Base-by-base conservation (phyloP, 2,113 vertebrate species). In the Tauraco erythrolophus region DNA sequence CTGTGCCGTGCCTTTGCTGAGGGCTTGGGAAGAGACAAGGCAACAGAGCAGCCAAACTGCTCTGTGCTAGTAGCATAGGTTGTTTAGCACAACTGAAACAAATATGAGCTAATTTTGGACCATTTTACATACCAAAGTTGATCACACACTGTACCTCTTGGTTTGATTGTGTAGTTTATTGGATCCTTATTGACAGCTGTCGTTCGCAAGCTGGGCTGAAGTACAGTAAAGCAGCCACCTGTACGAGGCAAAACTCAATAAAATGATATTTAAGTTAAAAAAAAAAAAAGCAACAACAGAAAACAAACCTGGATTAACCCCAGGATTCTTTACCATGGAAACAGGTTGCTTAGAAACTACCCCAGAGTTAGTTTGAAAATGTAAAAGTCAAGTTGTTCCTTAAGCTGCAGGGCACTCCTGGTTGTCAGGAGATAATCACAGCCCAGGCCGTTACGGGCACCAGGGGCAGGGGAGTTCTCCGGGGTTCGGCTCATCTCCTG, bases 321-420 rank as follows among this genome's bases (percentile, higher is more conserved):
- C 79, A 94, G 97, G 97, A 96, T 97, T 97, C 97, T 98, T 98
- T 97, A 96, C 98, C 97, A 98, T 98, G 98, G 98, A 98, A 98
- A 98, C 98, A 88, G 98, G 98, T 98, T 98, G 98, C 98, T 98
- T 98, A 96, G 98, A 96, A 98, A 98, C 98, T 98, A 95, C 94
- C 96, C 95, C 92, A 95, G 98, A 53, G 95, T 78, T 61, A 96
- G 97, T 97, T 98, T 94, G 96, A 94, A 97, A 98, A 97, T 91
- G 93, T 90, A 95, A 48, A 94, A 98, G 98, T 98, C 97, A 97
- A 98, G 97, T 97, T 98, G 97, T 96, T 97, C 94, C 95, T 96
- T 96, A 92, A 97, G 96, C 96, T 89, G 95, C 95, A 77, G 50
- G 39, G 95, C 93, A 81, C 93, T 94, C 87, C 65, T 23, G 95